These are phyloP conservation scores for Artibeus lituratus DNA, from an alignment of 2,797 vertebrate genomes.

Conservation along the genomic window DNA sequence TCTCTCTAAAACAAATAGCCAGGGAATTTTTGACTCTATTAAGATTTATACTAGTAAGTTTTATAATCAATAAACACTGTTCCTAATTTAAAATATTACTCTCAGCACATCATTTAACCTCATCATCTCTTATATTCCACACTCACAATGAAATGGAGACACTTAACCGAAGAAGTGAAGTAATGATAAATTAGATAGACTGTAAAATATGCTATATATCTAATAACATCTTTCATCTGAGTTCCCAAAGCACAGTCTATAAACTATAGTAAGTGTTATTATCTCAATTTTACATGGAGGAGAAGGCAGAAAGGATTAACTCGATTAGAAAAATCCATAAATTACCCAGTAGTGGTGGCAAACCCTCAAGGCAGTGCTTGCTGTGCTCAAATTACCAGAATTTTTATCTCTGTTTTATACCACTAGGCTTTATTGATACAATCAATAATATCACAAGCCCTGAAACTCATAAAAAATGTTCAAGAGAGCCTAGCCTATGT, in stretches of 20 bases:
- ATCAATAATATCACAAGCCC: not conserved
- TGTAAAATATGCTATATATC: not conserved
- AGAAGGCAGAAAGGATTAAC: not conserved
- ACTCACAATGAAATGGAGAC: slow-evolving; percentile 28
- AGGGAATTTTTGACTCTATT: not conserved
- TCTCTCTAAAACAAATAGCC: not conserved
- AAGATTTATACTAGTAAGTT: not conserved
- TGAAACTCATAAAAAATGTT: not conserved
- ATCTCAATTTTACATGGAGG: slow-evolving; percentile 1
- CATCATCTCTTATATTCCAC: slow-evolving; percentile 15
- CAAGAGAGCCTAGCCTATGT: not conserved
- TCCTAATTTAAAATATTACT: not conserved
- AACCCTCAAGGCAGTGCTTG: not conserved
- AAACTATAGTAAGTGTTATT: not conserved
- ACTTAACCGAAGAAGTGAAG: not conserved
- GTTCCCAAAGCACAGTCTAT: not conserved
- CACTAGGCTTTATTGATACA: not conserved
- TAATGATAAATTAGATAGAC: not conserved
- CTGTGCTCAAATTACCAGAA: not conserved
- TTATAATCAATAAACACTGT: not conserved
- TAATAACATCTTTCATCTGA: not conserved
- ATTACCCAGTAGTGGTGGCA: not conserved
- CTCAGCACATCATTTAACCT: not conserved
- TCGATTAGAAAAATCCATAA: not conserved
- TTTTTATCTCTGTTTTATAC: not conserved